A percentile compares a stretch with the other conserved stretches of the same genome.
Conservation (phyloP, 2,113 vertebrate species). For the Megaleporinus macrocephalus region DNA sequence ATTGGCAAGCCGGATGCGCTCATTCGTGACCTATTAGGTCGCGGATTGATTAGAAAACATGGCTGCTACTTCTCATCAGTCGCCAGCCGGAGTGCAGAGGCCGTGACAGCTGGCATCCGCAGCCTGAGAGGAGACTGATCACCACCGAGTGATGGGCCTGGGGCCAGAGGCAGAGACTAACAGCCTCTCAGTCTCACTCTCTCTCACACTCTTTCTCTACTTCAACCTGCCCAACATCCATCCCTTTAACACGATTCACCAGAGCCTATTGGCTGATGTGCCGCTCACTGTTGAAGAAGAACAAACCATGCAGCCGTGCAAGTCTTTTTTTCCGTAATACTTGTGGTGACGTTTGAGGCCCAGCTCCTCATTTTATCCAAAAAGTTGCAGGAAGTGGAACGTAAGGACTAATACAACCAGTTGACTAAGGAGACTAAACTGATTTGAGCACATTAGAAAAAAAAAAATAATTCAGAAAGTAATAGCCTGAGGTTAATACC, state of each 20-base stretch:
- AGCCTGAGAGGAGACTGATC: conserved; percentile 71
- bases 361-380: neutral
- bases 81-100: conserved; percentile 68
- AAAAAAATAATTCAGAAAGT: conserved; percentile 40
- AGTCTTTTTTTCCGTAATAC: neutral
- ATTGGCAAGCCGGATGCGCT: conserved; percentile 72
- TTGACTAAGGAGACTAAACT: conserved; percentile 2
- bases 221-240: conserved; percentile 32
- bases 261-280: conserved; percentile 19
- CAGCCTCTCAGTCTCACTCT: conserved; percentile 52
- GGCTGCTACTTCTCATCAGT: conserved; percentile 75
- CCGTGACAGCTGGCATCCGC: conserved; percentile 74
- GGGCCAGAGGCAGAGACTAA: conserved; percentile 65
- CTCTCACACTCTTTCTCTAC: conserved; percentile 29
- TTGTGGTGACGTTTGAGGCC: conserved; percentile 26
- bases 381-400: neutral
- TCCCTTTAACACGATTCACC: conserved; percentile 26
- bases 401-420: conserved; percentile 14
- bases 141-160: conserved; percentile 71
- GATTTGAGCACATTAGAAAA: conserved; percentile 13
- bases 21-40: conserved; percentile 82
- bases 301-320: conserved; percentile 18
- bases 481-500: conserved; percentile 68
- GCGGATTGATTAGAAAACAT: conserved; percentile 78
- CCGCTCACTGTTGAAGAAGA: neutral